phyloP scores from a whole-genome alignment of 23 tunicate genomes.

The Halocynthia aurantium region DNA sequence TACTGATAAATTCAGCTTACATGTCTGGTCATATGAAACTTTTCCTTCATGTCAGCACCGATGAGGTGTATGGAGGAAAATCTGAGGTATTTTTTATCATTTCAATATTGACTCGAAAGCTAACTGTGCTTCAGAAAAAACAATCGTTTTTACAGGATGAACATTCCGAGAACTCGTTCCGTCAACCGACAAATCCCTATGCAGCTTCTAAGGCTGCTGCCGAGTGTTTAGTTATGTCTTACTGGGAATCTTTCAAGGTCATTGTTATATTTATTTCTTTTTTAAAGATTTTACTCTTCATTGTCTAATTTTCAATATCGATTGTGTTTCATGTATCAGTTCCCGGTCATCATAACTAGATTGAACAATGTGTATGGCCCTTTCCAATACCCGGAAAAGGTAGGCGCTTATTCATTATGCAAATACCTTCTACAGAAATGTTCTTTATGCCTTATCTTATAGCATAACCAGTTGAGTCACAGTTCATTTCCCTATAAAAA shows the following conservation, averaged over 20 bases:
- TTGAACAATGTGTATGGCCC: slow-evolving; percentile 4
- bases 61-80: slow-evolving; percentile 10
- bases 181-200: slow-evolving; percentile 11
- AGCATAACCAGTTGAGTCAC: too few relatives aligned
- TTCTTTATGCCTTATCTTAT: too few relatives aligned
- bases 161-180: neutral
- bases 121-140: too few relatives aligned
- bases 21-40: neutral
- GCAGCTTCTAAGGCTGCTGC: slow-evolving; percentile 9
- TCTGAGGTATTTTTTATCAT: neutral
- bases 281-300: too few relatives aligned
- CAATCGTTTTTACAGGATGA: neutral
- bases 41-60: neutral
- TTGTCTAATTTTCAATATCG: neutral
- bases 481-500: too few relatives aligned
- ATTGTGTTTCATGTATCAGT: neutral
- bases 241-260: slow-evolving; percentile 9
- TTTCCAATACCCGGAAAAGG: slow-evolving; percentile 8
- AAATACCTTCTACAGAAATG: too few relatives aligned
- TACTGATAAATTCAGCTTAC: slow-evolving; percentile 5
- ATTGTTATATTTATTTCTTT: neutral
- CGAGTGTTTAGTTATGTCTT: neutral
- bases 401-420: neutral
- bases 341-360: neutral
- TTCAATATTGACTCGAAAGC: too few relatives aligned